phyloP scores from a whole-genome alignment of 2,113 vertebrate species.

The Odontophorus gujanensis region DNA sequence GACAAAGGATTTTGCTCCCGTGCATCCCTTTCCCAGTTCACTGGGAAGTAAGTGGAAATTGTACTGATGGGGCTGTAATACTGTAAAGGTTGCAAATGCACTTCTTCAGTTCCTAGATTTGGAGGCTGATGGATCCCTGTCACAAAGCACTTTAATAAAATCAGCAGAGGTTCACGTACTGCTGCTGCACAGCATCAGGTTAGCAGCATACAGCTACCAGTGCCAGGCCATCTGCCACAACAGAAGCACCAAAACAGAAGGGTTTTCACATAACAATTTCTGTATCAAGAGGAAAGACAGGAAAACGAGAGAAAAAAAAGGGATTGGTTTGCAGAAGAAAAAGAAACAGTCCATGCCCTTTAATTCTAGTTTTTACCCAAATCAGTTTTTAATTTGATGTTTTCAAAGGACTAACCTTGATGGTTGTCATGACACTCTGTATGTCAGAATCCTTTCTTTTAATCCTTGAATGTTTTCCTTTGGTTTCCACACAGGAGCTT shows the following conservation, averaged over 20 bases:
- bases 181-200: background rate
- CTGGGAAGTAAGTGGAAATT: background rate
- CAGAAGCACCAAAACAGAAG: slow-evolving; percentile 9
- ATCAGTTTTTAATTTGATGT: background rate
- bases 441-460: background rate
- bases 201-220: background rate
- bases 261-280: background rate
- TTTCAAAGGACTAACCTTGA: background rate
- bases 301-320: background rate
- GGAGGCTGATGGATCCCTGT: background rate
- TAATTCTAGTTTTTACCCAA: background rate
- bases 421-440: background rate
- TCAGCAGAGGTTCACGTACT: background rate
- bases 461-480: background rate
- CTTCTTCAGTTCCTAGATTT: background rate
- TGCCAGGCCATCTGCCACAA: slow-evolving; percentile 26
- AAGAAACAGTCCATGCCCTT: background rate
- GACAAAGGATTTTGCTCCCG: background rate
- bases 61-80: background rate
- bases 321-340: background rate
- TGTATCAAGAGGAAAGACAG: background rate
- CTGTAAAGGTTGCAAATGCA: background rate
- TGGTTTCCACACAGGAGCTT: background rate
- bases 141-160: slow-evolving; percentile 18
- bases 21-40: background rate